These are phyloP conservation scores for Drosophila nr. fundita DNA, from an alignment of 2,888 invertebrate genomes.

Conservation along the genomic window DNA sequence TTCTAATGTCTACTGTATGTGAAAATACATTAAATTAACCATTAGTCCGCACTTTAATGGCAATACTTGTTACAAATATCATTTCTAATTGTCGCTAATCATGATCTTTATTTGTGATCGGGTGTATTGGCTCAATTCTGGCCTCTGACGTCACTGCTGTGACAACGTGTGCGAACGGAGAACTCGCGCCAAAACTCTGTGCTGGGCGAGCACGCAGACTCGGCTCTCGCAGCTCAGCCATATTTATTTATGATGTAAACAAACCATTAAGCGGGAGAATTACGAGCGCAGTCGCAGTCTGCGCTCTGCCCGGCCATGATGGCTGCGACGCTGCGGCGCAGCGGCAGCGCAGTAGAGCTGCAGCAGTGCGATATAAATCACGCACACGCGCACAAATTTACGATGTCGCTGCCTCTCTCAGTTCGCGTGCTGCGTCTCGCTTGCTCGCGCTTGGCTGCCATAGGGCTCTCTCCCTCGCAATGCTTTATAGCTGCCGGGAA, in stretches of 20 bases:
- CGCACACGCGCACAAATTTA: constrained; percentile 65
- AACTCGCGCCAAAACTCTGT: constrained; percentile 57
- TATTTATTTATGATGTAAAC: constrained; percentile 84
- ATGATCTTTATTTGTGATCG: constrained; percentile 37
- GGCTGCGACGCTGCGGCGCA: constrained; percentile 56
- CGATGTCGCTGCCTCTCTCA: constrained; percentile 56
- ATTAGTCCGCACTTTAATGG: constrained; percentile 4
- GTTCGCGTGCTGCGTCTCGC: constrained; percentile 30
- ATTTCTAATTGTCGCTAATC: constrained; percentile 41
- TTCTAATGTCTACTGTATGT: background rate
- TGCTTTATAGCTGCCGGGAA: constrained; percentile 85
- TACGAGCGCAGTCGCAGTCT: constrained; percentile 78
- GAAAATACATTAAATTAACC: background rate
- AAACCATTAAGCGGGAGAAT: constrained; percentile 83
- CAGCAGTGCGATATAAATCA: constrained; percentile 63
- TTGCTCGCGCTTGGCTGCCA: background rate
- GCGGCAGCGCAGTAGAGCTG: constrained; percentile 34
- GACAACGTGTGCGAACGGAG: constrained; percentile 23
- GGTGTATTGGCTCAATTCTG: constrained; percentile 3
- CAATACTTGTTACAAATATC: constrained; percentile 27
- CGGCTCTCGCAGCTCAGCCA: constrained; percentile 73
- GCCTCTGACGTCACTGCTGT: constrained; percentile 45
- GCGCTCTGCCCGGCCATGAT: constrained; percentile 65
- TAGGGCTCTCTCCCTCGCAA: constrained; percentile 72
- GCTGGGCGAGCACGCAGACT: constrained; percentile 40